These are phyloP conservation scores for Eupithecia insigniata DNA, from an alignment of 2,888 invertebrate genomes.

Conservation along the genomic window DNA sequence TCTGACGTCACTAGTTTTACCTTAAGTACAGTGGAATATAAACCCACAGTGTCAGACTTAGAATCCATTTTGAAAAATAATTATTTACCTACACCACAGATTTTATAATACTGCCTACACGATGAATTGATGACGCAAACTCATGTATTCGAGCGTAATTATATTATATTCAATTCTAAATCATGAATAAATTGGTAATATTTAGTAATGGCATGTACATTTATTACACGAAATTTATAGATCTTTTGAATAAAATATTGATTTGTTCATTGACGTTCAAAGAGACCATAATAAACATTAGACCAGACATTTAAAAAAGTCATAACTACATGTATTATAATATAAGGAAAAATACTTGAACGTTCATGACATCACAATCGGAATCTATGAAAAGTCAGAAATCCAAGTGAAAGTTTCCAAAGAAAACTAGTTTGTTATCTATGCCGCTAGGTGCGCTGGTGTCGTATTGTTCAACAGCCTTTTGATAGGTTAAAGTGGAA, in stretches of 20 bases:
- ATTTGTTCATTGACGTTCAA: not conserved
- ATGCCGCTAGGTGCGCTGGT: conserved; percentile 22
- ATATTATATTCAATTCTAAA: not conserved
- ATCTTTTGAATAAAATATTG: not conserved
- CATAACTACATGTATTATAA: not conserved
- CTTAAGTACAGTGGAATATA: not conserved
- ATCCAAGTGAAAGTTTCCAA: not conserved
- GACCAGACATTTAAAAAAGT: not conserved
- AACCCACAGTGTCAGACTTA: not conserved
- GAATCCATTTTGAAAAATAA: not conserved
- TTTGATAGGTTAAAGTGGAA: conserved; percentile 32
- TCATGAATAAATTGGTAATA: not conserved
- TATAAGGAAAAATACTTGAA: not conserved
- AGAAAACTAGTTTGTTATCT: conserved; percentile 6
- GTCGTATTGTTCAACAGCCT: conserved; percentile 31
- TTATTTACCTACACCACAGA: not conserved
- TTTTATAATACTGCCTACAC: no score
- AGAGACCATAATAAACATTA: not conserved
- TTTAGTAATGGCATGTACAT: not conserved
- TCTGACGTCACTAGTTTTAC: conserved; percentile 8
- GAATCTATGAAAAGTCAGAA: not conserved
- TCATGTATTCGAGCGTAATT: not conserved
- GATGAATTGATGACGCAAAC: not conserved
- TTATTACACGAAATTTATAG: not conserved
- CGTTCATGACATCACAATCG: not conserved